Base-by-base conservation (phyloP, 2,888 invertebrate species). In the Platycnemis pennipes region DNA sequence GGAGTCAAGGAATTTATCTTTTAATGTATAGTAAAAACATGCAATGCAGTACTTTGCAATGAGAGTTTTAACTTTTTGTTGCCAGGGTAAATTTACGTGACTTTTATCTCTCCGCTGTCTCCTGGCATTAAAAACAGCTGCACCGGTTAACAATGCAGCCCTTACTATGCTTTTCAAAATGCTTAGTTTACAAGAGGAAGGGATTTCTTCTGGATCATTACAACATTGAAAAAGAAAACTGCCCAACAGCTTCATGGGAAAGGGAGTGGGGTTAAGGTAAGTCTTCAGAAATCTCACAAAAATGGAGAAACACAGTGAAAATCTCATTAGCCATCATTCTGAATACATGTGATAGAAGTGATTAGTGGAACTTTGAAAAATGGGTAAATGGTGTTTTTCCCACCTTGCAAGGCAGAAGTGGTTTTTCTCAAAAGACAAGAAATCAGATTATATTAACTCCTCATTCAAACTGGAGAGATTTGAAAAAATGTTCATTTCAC, bases 1-100 rank as follows among this genome's bases (percentile, higher is more conserved):
- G 94, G 94, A 42, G 86, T 87, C 44, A 88, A 87, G 94, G 49
- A 94, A 94, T 86, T 86, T 94, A 94, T 86, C 86, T 53, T 94
- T 91, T 91, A 91, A 91, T 91, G 91, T 91, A 91, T 91, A 91
- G 63, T 91, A 63, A 91, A 91, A 91, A 91, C 91, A 91, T 91
- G 91, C 91, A 91, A 91, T 91, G 91, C 91, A 91, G 91, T 91
- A 91, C 63, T 91, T 91, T 91, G 91, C 91, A 91, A 91, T 56
- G 63, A 63, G 91, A 91, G 63, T 69, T 91, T 91, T 63, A 91
- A 91, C 63, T 69, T 91, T 45, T 63, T 91, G 44, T 44, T 26
- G 44, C 91, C 56, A 63, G 91, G 91, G 69, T 56, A 69, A 69
- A 46, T 87, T 87, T 46, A 87, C 45, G 45, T 91, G 63, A 91